Evolutionary conservation across 2,888 invertebrate genomes (phyloP).

Genomic region (Bellardia bayeri): DNA sequence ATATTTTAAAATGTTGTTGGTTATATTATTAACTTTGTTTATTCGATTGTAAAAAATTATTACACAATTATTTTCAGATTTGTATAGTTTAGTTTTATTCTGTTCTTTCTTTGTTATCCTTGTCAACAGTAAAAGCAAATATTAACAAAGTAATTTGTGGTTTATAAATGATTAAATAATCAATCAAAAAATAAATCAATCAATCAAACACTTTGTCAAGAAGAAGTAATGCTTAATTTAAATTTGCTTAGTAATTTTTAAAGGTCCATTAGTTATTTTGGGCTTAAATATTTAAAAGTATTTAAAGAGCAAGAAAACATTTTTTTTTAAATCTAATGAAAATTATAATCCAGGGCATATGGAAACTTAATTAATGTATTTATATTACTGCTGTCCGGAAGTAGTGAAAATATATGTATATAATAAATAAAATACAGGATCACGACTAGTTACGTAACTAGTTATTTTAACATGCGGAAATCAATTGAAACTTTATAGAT

Average conservation of each 20-base stretch:
- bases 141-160: slow-evolving; percentile 25
- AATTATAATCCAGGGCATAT: not conserved
- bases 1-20: not conserved
- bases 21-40: not conserved
- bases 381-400: too few species aligned
- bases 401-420: too few species aligned
- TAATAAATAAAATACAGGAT: too few species aligned
- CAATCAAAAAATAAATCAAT: slow-evolving; percentile 6
- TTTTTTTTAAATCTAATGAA: not conserved
- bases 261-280: not conserved
- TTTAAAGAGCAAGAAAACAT: not conserved
- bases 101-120: not conserved
- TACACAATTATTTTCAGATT: not conserved
- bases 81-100: not conserved
- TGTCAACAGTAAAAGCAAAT: not conserved
- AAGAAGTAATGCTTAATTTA: not conserved
- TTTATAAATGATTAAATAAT: slow-evolving; percentile 29
- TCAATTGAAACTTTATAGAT: too few species aligned
- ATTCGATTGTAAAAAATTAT: not conserved
- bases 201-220: slow-evolving; percentile 17
- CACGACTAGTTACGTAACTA: too few species aligned
- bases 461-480: too few species aligned
- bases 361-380: not conserved
- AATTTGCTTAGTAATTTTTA: not conserved
- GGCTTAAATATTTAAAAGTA: not conserved